Conservation (phyloP, 1,140 invertebrate genomes). For the Lerema accius region DNA sequence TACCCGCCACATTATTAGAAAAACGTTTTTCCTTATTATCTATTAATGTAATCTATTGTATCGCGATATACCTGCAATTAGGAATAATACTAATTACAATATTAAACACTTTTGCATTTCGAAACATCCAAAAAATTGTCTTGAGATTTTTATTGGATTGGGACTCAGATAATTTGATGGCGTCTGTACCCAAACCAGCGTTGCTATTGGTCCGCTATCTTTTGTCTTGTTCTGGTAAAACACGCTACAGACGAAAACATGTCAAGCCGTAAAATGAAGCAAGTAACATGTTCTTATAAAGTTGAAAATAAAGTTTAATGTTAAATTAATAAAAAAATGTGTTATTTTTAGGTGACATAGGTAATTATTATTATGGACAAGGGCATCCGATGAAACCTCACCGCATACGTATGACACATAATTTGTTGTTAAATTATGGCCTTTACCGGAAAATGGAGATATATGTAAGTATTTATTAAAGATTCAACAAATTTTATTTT, state of each 20-base stretch:
- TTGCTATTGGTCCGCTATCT: constrained; percentile 57
- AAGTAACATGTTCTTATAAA: constrained; percentile 65
- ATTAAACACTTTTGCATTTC: neutral
- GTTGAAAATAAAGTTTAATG: constrained; percentile 54
- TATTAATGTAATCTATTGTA: constrained; percentile 8
- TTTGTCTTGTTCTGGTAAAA: constrained; percentile 53
- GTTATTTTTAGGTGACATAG: constrained; percentile 93
- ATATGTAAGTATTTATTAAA: constrained; percentile 90
- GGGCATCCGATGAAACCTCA: constrained; percentile 99
- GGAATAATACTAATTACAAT: neutral
- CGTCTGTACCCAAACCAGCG: constrained; percentile 64
- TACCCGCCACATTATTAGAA: constrained; percentile 57
- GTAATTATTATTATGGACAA: constrained; percentile 99
- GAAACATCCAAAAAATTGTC: constrained; percentile 41
- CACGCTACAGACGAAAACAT: constrained; percentile 67
- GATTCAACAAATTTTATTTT: too few relatives aligned
- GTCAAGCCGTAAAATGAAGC: constrained; percentile 70
- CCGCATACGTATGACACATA: constrained; percentile 99
- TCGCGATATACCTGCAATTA: neutral
- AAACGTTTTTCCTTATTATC: neutral
- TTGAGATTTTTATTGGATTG: constrained; percentile 58
- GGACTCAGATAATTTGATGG: constrained; percentile 51
- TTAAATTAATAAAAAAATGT: constrained; percentile 20
- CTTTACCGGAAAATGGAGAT: constrained; percentile 99
- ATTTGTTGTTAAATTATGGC: constrained; percentile 99